A percentile compares a stretch with the other conserved stretches of the same genome.
Evolutionary conservation across 2,113 vertebrate genomes (phyloP).

Genomic region (Elachura formosa): DNA sequence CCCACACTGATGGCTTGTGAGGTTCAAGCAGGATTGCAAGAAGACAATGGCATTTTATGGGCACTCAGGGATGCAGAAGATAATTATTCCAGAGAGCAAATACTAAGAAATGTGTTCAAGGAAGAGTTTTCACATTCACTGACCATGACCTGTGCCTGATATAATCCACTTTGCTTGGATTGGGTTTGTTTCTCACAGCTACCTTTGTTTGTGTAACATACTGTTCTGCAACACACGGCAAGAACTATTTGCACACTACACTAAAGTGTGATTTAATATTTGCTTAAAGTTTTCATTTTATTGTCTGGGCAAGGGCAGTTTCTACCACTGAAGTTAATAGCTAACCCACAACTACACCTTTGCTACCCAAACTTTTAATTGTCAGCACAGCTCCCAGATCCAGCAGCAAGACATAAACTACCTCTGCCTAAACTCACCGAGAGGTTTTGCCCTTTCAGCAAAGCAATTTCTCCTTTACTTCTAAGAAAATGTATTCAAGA

Average conservation of each 20-base stretch:
- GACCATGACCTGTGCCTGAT: constrained; percentile 20
- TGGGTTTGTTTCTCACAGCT: constrained; percentile 34
- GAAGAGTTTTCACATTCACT: background rate
- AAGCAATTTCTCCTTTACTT: background rate
- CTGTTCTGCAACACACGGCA: constrained; percentile 50
- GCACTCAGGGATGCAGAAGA: background rate
- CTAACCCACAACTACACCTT: constrained; percentile 35
- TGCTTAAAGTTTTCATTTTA: constrained; percentile 59
- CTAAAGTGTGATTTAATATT: constrained; percentile 41
- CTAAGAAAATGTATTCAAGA: background rate
- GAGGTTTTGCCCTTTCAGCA: background rate
- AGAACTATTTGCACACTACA: constrained; percentile 46
- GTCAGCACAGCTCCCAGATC: background rate
- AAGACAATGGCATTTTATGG: background rate
- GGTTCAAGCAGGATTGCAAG: background rate
- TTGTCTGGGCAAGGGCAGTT: constrained; percentile 50
- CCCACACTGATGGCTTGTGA: background rate
- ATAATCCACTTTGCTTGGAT: background rate
- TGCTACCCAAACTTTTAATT: background rate
- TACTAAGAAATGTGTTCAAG: background rate
- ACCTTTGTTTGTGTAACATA: constrained; percentile 47
- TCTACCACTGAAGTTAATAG: constrained; percentile 44
- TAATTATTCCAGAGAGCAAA: background rate
- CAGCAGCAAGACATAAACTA: background rate
- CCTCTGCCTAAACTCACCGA: background rate